These are phyloP conservation scores for Aethes cnicana DNA, from an alignment of 2,888 invertebrate genomes.

Conservation along the genomic window DNA sequence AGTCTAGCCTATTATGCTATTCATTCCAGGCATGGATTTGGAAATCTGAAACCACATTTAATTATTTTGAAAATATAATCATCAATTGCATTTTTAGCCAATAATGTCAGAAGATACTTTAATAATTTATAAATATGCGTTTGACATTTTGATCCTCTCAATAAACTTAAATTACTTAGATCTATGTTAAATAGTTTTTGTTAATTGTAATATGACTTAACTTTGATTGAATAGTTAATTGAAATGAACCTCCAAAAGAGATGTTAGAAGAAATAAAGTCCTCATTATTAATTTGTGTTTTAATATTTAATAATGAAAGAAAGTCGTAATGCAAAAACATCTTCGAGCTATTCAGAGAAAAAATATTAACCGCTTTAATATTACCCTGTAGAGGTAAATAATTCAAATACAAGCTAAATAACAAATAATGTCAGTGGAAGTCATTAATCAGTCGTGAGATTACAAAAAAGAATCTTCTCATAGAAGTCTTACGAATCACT, in stretches of 20 bases:
- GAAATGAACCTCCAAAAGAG: neutral
- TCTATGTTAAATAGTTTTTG: slow-evolving; percentile 11
- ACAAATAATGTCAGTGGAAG: no score
- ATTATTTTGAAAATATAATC: neutral
- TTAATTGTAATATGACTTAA: slow-evolving; percentile 9
- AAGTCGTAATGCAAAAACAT: slow-evolving; percentile 5
- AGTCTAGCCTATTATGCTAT: no score
- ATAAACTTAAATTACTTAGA: slow-evolving; percentile 11
- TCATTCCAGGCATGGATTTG: no score
- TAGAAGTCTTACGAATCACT: slow-evolving; percentile 12
- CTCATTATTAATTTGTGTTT: slow-evolving; percentile 12
- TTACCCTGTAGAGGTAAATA: no score
- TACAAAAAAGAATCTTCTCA: neutral
- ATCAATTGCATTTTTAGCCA: neutral
- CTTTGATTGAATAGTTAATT: slow-evolving; percentile 6
- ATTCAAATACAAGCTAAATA: no score
- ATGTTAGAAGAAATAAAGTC: slow-evolving; percentile 16
- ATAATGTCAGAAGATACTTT: no score
- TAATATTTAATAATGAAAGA: no score
- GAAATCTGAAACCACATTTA: slow-evolving; percentile 2
- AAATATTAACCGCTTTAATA: no score
- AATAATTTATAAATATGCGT: neutral
- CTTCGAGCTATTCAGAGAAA: no score
- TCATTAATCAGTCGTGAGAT: neutral
- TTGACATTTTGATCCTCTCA: neutral